phyloP scores from a whole-genome alignment of 2,113 vertebrate species.

The Atractosteus spatula region DNA sequence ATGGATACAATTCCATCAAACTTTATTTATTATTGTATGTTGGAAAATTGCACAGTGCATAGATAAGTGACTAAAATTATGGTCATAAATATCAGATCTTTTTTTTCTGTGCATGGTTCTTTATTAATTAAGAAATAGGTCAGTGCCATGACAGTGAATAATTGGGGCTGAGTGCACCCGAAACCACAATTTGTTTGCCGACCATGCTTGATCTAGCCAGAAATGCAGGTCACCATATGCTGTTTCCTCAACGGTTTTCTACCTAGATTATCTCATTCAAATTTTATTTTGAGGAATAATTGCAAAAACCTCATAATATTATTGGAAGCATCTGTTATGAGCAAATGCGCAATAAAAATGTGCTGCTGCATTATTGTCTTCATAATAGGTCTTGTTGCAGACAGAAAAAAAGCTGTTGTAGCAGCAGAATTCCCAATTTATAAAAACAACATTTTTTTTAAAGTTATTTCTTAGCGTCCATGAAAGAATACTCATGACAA shows the following conservation, averaged over 20 bases:
- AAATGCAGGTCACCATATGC: conserved; percentile 25
- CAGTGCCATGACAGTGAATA: conserved; percentile 31
- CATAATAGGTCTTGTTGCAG: too few relatives aligned
- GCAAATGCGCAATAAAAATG: background rate
- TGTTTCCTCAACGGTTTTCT: background rate
- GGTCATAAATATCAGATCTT: too few relatives aligned
- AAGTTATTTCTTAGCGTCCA: background rate
- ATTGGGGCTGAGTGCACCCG: conserved; percentile 27
- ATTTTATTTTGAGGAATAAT: conserved; percentile 7
- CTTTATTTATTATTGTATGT: too few relatives aligned
- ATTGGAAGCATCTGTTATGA: background rate
- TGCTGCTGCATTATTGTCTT: too few relatives aligned
- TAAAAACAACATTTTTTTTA: background rate
- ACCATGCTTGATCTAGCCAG: background rate
- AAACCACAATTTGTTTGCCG: background rate
- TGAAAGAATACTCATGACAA: background rate
- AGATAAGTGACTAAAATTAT: too few relatives aligned
- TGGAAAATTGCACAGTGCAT: too few relatives aligned
- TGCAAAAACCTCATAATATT: conserved; percentile 2
- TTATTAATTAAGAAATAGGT: conserved; percentile 30
- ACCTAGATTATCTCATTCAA: background rate
- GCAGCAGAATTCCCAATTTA: too few relatives aligned
- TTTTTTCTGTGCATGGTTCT: too few relatives aligned
- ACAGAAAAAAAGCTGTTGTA: too few relatives aligned
- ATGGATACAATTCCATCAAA: too few relatives aligned